Evolutionary conservation across 2,797 vertebrate species (phyloP), one percentile per base, ranked within the genome.

Genomic region (Delichon dasypus): DNA sequence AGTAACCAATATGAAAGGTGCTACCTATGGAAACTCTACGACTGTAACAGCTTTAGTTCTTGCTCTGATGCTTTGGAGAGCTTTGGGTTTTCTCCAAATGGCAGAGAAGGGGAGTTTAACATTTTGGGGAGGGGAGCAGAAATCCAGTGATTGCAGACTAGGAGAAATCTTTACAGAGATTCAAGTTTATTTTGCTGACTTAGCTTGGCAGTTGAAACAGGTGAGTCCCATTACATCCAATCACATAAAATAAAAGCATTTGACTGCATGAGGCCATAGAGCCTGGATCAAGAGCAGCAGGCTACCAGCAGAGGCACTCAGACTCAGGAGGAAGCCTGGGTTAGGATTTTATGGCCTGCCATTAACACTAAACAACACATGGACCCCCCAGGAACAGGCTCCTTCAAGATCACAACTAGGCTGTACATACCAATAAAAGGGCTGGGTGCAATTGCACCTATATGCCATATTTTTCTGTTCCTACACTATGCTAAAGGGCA

Each of bases 261-360:
- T 81, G 73, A 91, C 74, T 7, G 42, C 0, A 0, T 71, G 50
- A 85, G 70, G 47, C 0, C 0, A 26, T 91, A 67, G 29, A 93
- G 36, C 85, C 75, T 45, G 47, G 26, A 83, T 89, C 81, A 89
- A 86, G 79, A 93, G 66, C 79, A 97, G 82, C 82, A 88, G 62
- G 62, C 62, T 93, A 54, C 60, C 74, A 92, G 68, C 13, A 3
- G 54, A 87, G 81, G n/a, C 19, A 74, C 70, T 66, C 30, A 14
- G 75, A 45, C 68, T 88, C 79, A 65, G 73, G 48, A 76, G 77
- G 80, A 95, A 91, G 64, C 67, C 89, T 57, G n/a, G 60, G 53
- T 47, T 79, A 61, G 34, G 70, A 70, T 82, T 88, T 95, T 93
- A 76, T 61, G 53, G 25, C 44, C 85, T 90, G 40, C 34, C 42